Base-by-base conservation (phyloP, 2,113 vertebrate species). In the Orycteropus afer region DNA sequence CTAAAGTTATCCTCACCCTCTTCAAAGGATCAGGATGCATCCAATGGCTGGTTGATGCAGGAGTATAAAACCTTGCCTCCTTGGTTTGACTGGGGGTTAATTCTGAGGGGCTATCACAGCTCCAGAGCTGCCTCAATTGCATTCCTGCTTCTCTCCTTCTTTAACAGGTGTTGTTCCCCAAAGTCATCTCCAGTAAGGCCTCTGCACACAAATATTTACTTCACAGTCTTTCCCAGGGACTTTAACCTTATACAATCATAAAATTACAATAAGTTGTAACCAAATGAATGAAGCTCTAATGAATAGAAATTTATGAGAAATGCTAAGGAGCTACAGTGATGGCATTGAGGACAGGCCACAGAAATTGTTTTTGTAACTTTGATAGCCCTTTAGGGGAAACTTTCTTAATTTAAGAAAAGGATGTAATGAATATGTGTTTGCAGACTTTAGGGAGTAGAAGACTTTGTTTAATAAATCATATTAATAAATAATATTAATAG, bases 301-400 rank as follows among this genome's bases (percentile, higher is more conserved):
- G 65, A 92, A 63, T 51, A 74, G 40, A 77, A 90, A 76, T 85
- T 76, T 45, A 22, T 61, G 73, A 77, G 20, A 93, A 91, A 71
- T 57, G 40, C 20, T 67, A 83, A 89, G 78, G 1, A 76, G 37
- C 17, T 20, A 40, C 32, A 17, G 12, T 80, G 25, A 25, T 91
- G 10, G 20, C n/a, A 42, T 15, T 55, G 37, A 71, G 57, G 27
- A 2, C 47, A 86, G 69, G 63, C 67, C 81, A 59, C 12, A 65
- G 61, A 90, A 89, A 86, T 13, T 23, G 14, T 40, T 57, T 17
- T 17, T 80, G 18, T n/a, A 73, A 92, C 80, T 76, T 32, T 11
- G 25, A 79, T 12, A 47, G 20, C 23, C 9, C 6, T 67, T 65
- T 59, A 82, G 65, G 63, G n/a, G 88, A 88, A 59, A 78, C 18